Evolutionary conservation across 2,797 vertebrate species (phyloP).

Genomic region (Gallinago solitaria): DNA sequence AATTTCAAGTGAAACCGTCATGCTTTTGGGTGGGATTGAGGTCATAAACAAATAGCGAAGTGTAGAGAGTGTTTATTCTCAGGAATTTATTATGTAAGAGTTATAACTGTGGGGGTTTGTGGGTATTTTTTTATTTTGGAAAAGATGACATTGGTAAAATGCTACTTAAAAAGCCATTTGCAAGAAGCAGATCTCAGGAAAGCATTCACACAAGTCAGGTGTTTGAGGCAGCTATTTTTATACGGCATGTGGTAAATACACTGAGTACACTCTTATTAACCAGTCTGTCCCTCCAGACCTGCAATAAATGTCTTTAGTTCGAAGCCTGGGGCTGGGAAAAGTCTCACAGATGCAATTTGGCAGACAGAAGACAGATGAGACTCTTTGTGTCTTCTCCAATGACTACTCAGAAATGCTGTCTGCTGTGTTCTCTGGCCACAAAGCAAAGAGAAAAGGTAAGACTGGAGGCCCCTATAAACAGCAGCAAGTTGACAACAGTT

Average conservation of each 20-base stretch:
- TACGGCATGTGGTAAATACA: rapidly evolving
- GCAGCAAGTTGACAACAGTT: background rate
- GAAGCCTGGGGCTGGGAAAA: background rate
- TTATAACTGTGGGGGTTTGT: background rate
- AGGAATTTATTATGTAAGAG: background rate
- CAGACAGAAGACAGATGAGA: background rate
- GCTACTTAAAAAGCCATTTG: background rate
- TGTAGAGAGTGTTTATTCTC: background rate
- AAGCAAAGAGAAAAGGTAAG: background rate
- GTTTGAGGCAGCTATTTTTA: background rate
- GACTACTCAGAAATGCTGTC: background rate
- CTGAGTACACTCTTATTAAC: background rate
- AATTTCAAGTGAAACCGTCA: background rate
- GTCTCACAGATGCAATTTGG: background rate
- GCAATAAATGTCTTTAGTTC: background rate
- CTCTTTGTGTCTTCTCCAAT: background rate
- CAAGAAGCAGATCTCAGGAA: background rate
- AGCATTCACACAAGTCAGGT: background rate
- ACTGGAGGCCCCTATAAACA: background rate
- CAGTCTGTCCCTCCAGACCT: background rate
- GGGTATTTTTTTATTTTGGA: background rate
- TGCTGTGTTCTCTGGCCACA: background rate
- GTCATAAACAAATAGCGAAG: background rate
- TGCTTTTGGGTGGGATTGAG: background rate
- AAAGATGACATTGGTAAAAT: background rate